phyloP scores from a whole-genome alignment of 92 coral and sea anemone species.

The Epizoanthus illoricatus region DNA sequence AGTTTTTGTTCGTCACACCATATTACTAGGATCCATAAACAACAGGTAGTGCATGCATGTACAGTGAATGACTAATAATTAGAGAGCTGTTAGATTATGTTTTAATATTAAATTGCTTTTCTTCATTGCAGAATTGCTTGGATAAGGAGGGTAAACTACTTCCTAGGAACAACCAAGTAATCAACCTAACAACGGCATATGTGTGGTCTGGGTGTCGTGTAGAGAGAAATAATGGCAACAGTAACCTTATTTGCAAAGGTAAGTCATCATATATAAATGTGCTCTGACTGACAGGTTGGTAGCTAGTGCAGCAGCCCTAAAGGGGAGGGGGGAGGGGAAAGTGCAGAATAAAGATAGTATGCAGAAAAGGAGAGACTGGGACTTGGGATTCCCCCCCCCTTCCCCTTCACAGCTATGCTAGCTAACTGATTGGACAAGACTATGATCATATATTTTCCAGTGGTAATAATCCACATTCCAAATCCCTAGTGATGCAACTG shows the following conservation, averaged over 20 bases:
- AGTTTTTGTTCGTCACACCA: too few species aligned
- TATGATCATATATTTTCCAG: too few species aligned
- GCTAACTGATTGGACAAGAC: too few species aligned
- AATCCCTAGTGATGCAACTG: too few species aligned
- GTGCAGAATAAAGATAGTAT: background rate
- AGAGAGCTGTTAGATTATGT: too few species aligned
- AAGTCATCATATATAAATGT: background rate
- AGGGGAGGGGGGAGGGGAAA: background rate
- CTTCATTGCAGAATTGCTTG: conserved; percentile 59
- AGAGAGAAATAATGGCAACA: conserved; percentile 13
- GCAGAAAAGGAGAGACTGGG: too few species aligned
- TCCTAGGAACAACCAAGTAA: conserved; percentile 88
- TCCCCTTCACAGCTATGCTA: too few species aligned
- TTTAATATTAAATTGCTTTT: background rate
- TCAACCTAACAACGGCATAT: conserved; percentile 63
- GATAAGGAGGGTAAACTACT: conserved; percentile 73
- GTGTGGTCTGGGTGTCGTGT: conserved; percentile 79
- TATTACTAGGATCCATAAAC: too few species aligned
- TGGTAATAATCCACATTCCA: too few species aligned
- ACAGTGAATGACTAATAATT: too few species aligned
- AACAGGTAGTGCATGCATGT: too few species aligned
- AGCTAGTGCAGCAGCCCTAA: background rate
- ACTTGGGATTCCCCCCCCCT: too few species aligned
- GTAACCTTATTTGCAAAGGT: conserved; percentile 67
- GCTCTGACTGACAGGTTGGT: background rate